These are phyloP conservation scores for Bucco capensis DNA, from an alignment of 2,113 vertebrate species.

Conservation along the genomic window DNA sequence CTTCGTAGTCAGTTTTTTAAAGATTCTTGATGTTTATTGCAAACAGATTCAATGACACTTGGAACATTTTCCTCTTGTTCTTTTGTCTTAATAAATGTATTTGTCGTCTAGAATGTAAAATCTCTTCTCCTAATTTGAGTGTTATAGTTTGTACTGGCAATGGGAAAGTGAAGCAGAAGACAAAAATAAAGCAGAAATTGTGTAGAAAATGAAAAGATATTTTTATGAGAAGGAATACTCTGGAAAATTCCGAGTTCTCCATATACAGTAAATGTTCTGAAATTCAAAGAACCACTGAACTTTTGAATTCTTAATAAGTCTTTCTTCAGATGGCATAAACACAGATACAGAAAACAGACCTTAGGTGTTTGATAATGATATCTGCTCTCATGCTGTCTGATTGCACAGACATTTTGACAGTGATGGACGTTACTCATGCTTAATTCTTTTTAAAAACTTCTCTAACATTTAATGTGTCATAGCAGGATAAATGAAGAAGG, in stretches of 20 bases:
- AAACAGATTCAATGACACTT: conserved; percentile 35
- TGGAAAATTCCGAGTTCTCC: background rate
- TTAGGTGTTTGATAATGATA: background rate
- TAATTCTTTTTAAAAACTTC: conserved; percentile 45
- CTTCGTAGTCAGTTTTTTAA: conserved; percentile 23
- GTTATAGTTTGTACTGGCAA: background rate
- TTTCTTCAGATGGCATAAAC: background rate
- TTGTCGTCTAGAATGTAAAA: background rate
- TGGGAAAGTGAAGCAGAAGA: conserved; percentile 1
- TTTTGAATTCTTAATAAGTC: background rate
- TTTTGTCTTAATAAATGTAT: conserved; percentile 45
- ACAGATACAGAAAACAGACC: background rate
- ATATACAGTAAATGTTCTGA: conserved; percentile 25
- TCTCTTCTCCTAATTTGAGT: background rate
- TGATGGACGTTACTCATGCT: conserved; percentile 53
- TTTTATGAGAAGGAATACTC: background rate
- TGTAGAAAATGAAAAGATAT: conserved; percentile 33
- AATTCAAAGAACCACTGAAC: conserved; percentile 7
- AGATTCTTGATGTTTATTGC: background rate
- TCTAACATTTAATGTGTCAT: conserved; percentile 36
- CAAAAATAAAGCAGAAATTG: conserved; percentile 10
- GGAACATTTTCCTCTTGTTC: conserved; percentile 29
- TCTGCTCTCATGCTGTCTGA: conserved; percentile 27
- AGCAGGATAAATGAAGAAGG: conserved; percentile 49
- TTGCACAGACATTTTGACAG: conserved; percentile 29